These are phyloP conservation scores for Epirrhoe tristata DNA, from an alignment of 2,888 invertebrate species.

Conservation along the genomic window DNA sequence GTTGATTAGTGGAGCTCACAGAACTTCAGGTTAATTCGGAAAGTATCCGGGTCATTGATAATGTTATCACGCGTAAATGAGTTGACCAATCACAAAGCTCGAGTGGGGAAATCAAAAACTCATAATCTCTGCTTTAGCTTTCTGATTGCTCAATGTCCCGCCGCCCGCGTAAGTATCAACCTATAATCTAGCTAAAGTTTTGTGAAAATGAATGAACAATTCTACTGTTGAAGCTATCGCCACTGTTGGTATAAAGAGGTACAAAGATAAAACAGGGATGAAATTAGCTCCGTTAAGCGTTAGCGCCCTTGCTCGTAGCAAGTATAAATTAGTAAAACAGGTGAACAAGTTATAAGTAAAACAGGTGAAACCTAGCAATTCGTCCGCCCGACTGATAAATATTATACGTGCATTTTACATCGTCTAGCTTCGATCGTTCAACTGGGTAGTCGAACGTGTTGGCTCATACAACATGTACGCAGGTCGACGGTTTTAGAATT, in stretches of 20 bases:
- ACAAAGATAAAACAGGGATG: no score
- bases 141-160: no score
- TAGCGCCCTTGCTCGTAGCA: not conserved
- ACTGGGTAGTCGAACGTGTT: not conserved
- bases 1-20: constrained; percentile 43
- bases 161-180: no score
- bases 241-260: no score
- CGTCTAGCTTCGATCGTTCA: constrained; percentile 1
- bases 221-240: not conserved
- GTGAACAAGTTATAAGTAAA: not conserved
- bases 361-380: not conserved
- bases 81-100: no score
- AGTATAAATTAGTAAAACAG: not conserved
- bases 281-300: not conserved
- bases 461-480: constrained; percentile 11
- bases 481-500: not conserved
- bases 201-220: not conserved
- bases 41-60: no score
- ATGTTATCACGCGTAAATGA: no score
- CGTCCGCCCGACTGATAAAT: not conserved
- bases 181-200: no score
- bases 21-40: not conserved
- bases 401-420: constrained; percentile 5
- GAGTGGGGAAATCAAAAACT: no score
- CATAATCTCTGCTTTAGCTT: no score